These are phyloP conservation scores for Tringa solitaria DNA, from an alignment of 2,113 vertebrate genomes.

Conservation along the genomic window DNA sequence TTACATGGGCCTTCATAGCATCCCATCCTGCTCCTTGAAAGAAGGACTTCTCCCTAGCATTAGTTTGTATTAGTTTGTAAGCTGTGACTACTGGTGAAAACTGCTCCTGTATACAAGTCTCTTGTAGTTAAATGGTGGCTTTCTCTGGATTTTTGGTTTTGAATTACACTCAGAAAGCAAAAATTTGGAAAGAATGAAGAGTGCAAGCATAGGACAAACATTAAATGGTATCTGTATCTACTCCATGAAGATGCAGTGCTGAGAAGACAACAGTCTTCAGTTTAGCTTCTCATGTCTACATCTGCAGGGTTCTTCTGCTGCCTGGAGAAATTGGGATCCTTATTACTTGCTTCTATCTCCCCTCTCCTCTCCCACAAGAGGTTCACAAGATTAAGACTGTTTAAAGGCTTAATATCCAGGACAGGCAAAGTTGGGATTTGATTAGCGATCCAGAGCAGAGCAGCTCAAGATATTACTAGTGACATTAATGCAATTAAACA, in stretches of 20 bases:
- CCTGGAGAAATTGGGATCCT: neutral
- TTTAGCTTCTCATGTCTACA: neutral
- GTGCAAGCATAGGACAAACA: neutral
- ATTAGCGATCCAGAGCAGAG: constrained; percentile 20
- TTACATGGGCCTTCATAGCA: neutral
- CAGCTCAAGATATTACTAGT: neutral
- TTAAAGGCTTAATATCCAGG: constrained; percentile 4
- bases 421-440: constrained; percentile 22
- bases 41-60: neutral
- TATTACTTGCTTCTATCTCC: neutral
- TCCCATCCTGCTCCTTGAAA: neutral
- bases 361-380: neutral
- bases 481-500: constrained; percentile 27
- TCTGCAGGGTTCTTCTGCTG: neutral
- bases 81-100: neutral
- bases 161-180: neutral
- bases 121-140: neutral
- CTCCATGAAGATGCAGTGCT: rapidly evolving
- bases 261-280: neutral
- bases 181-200: neutral
- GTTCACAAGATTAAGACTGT: constrained; percentile 7
- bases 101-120: neutral
- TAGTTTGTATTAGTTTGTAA: neutral
- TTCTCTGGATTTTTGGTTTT: neutral
- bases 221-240: neutral